Percentiles rank a stretch among this genome's conserved stretches.
phyloP scores from a whole-genome alignment of 2,888 invertebrate genomes.

The Ditylenchus weischeri region DNA sequence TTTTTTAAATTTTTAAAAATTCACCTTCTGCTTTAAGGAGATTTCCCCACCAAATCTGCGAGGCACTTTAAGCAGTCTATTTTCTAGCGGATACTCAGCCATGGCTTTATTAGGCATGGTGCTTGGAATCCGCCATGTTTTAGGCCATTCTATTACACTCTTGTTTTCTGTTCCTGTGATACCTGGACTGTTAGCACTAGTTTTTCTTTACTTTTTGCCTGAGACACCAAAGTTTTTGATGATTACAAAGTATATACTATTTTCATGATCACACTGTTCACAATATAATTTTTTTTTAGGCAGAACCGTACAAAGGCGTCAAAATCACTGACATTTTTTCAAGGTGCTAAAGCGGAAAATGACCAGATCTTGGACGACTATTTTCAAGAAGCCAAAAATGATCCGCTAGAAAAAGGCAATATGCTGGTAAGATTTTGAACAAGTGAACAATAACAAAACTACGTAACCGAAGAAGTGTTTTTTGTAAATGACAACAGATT shows the following conservation, averaged over 20 bases:
- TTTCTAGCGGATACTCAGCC: slow-evolving; percentile 48
- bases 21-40: slow-evolving; percentile 34
- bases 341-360: slow-evolving; percentile 29
- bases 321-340: slow-evolving; percentile 41
- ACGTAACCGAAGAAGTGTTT: no score
- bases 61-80: slow-evolving; percentile 50
- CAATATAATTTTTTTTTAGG: slow-evolving; percentile 18
- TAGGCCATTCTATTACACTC: slow-evolving; percentile 47
- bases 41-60: slow-evolving; percentile 49
- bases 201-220: slow-evolving; percentile 45
- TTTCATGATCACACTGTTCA: no score
- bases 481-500: no score
- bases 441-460: neutral
- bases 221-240: slow-evolving; percentile 53
- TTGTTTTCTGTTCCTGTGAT: slow-evolving; percentile 51
- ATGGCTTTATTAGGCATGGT: slow-evolving; percentile 55
- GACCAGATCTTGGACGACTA: slow-evolving; percentile 32
- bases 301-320: slow-evolving; percentile 38
- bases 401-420: slow-evolving; percentile 6
- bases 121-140: slow-evolving; percentile 43
- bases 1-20: neutral
- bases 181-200: slow-evolving; percentile 44
- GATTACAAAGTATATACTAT: slow-evolving; percentile 23
- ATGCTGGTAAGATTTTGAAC: slow-evolving; percentile 17
- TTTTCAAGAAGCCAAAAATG: slow-evolving; percentile 25